phyloP scores from a whole-genome alignment of 1,140 invertebrate species.

The Bombus sylvicola region DNA sequence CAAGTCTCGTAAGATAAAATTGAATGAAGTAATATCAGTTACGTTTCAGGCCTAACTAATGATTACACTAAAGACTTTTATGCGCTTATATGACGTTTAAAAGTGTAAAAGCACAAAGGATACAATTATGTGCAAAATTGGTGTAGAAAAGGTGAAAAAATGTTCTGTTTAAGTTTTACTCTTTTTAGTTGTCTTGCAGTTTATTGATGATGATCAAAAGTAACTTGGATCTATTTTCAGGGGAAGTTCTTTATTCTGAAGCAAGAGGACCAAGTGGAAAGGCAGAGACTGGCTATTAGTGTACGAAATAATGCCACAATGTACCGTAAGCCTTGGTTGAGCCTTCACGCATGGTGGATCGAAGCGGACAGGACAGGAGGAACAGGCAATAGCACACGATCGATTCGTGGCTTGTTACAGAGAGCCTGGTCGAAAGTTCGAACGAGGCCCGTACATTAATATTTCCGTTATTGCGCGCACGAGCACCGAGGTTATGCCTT shows the following conservation, averaged over 20 bases:
- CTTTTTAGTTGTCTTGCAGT: not conserved
- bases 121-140: not conserved
- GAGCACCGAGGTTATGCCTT: slow-evolving; percentile 64
- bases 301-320: slow-evolving; percentile 46
- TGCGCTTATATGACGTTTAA: not conserved
- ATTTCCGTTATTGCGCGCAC: slow-evolving; percentile 60
- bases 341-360: slow-evolving; percentile 64
- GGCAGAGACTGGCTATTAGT: not conserved
- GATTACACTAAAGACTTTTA: not conserved
- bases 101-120: not conserved
- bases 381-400: slow-evolving; percentile 51
- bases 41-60: no score
- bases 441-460: slow-evolving; percentile 52
- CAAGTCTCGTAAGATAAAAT: no score
- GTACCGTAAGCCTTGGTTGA: slow-evolving; percentile 57
- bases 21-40: no score
- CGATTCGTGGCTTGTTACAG: slow-evolving; percentile 55
- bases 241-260: not conserved
- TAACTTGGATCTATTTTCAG: not conserved
- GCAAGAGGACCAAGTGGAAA: not conserved
- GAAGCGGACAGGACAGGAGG: slow-evolving; percentile 53
- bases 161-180: not conserved
- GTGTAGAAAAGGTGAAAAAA: not conserved
- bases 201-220: not conserved
- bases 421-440: slow-evolving; percentile 53